Evolutionary conservation across 1,140 invertebrate species (phyloP), one percentile per base, ranked within the genome.

Genomic region (Heliconius nattereri): DNA sequence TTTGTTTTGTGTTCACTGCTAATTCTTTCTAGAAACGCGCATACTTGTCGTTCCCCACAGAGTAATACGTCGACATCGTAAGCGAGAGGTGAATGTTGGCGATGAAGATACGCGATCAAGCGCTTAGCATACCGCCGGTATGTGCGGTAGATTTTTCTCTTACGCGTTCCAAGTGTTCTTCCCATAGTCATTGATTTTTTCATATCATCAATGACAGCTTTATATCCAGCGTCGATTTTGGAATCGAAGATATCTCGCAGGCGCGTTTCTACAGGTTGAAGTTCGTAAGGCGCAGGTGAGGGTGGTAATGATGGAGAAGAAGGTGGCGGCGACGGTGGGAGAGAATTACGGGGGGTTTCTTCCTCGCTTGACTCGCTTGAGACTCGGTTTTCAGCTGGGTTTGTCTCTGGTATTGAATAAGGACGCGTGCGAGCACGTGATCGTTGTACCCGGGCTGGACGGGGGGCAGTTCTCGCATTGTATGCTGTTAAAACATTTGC

Each of bases 111-210:
- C 1, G 92, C 89, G 45, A 95, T 95, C 37, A 95, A 83, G 45
- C 94, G 83, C 79, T 94, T 95, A 0, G 94, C 94, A 79, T 95
- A 95, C 26, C 94, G 89, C 54, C 94, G 85, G 81, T 95, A 95
- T 1, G 94, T 95, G 26, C 94, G 83, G 66, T 95, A 95, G 1
- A 90, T 92, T 87, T 94, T 94, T 71, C 94, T 90, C 77, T 95
- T 95, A 76, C 93, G 87, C 3, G 94, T 84, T 60, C 94, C 92
- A 0, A 95, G 85, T 7, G 92, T 94, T 73, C 94, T 89, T 11
- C 94, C 94, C 91, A 94, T 94, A 0, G 90, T 93, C 94, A 95
- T 95, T 3, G 92, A 94, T 86, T 95, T 95, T 83, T 95, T 95
- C 94, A 95, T 95, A 60, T 95, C 94, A 83, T 95, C 94, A 37